phyloP scores from a whole-genome alignment of 2,797 vertebrate genomes.

The Acipenser ruthenus region DNA sequence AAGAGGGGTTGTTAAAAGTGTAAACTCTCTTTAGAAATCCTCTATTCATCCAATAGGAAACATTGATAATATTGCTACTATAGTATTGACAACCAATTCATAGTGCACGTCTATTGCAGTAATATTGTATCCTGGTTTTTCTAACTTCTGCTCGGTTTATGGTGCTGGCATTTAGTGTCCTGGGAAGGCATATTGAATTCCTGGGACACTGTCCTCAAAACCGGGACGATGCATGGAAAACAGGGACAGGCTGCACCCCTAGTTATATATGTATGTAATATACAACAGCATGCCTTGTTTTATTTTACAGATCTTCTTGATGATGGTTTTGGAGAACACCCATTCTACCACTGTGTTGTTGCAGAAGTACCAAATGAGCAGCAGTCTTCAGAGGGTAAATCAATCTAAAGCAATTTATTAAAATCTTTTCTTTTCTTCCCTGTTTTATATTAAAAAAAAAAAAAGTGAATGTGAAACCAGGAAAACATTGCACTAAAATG shows the following conservation, averaged over 20 bases:
- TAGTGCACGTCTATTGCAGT: too few relatives aligned
- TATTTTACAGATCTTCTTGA: slow-evolving; percentile 59
- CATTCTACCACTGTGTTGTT: slow-evolving; percentile 63
- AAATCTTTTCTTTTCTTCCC: too few relatives aligned
- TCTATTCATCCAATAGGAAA: too few relatives aligned
- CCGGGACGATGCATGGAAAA: background rate
- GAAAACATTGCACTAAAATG: too few relatives aligned
- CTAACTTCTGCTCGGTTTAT: background rate
- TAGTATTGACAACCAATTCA: too few relatives aligned
- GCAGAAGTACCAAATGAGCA: slow-evolving; percentile 47
- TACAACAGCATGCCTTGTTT: slow-evolving; percentile 1
- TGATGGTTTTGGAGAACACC: slow-evolving; percentile 65
- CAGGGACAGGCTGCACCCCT: background rate
- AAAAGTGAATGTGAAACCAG: too few relatives aligned
- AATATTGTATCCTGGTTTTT: background rate
- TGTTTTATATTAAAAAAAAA: too few relatives aligned
- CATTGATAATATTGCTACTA: too few relatives aligned
- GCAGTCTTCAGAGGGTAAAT: slow-evolving; percentile 37
- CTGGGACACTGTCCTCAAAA: background rate
- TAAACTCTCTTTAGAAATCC: too few relatives aligned
- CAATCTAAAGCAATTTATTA: too few relatives aligned
- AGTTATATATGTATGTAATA: background rate
- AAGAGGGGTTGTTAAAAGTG: too few relatives aligned
- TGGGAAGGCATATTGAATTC: background rate
- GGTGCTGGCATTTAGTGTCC: background rate